A percentile compares a stretch with the other conserved stretches of the same genome.
These are phyloP conservation scores for Spilogale gracilis DNA, from an alignment of 2,113 vertebrate species.

Conservation along the genomic window DNA sequence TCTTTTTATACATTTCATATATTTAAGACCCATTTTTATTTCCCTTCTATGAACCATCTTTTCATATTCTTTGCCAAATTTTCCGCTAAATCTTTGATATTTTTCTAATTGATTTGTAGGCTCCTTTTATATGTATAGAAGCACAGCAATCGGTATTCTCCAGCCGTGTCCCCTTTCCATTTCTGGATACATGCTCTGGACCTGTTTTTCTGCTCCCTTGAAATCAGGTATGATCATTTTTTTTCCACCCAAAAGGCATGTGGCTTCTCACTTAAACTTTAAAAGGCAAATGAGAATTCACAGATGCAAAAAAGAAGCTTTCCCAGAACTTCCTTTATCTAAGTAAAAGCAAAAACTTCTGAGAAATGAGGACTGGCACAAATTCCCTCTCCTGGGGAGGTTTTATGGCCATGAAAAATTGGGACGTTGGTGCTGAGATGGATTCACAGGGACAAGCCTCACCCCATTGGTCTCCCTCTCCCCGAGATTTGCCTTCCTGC, in stretches of 20 bases:
- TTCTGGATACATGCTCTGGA: not conserved
- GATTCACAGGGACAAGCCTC: no score
- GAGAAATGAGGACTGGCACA: not conserved
- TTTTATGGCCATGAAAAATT: not conserved
- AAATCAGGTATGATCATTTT: not conserved
- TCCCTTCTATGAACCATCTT: not conserved
- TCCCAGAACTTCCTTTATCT: not conserved
- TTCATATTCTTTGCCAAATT: not conserved
- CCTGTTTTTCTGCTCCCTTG: not conserved
- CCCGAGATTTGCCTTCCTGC: not conserved
- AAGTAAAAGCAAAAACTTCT: not conserved
- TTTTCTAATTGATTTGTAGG: not conserved
- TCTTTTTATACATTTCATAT: not conserved
- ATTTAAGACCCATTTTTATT: not conserved
- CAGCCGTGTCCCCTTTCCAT: not conserved
- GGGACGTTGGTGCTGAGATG: not conserved
- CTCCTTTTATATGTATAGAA: not conserved
- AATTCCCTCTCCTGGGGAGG: not conserved
- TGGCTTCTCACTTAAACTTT: not conserved
- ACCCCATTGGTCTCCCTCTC: no score
- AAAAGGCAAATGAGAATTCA: not conserved
- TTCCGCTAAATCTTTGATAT: not conserved
- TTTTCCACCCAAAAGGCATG: not conserved
- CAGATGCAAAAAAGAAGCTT: not conserved
- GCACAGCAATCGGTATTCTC: not conserved